Evolutionary conservation across 2,888 invertebrate genomes (phyloP), one percentile per base, ranked within the genome.

Genomic region (Deroplatys truncata): DNA sequence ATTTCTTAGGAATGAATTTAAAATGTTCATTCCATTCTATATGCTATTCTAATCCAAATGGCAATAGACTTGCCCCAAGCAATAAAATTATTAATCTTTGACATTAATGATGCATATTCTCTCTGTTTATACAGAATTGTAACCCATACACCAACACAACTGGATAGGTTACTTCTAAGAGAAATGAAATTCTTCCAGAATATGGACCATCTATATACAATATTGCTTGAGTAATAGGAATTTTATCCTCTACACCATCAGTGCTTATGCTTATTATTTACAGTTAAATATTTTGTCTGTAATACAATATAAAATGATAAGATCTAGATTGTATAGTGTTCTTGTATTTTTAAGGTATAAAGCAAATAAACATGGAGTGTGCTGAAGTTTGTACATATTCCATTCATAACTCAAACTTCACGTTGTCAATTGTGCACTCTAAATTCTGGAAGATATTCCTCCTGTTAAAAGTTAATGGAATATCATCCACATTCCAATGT

Each of bases 151-250:
- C 25, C 56, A 72, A 72, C 25, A 72, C 7, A 25, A 72, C 56
- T 20, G 56, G 25, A 72, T 72, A 7, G 25, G 56, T 72, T 72
- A 72, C 56, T 72, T 72, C 56, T 72, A 20, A 13, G 56, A 72
- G 56, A 25, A 72, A 72, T 72, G 20, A 72, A 72, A 72, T 72
- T 72, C 56, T 72, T 72, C 5, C 56, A 72, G 56, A 72, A 72
- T 25, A 16, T 72, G 56, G 56, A 20, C 5, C 7, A 4, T 72
- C 7, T 84, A n/a, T 29, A 84, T 29, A 43, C 28, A 84, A 84
- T 84, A 31, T 29, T 31, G 29, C 82, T 82, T 86, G 87, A 87
- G 43, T 87, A 87, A 87, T 43, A 83, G 83, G 87, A 83, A 87
- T 87, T 87, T 87, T 87, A 87, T 82, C 28, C 31, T 28, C 13